These are phyloP conservation scores for Genyomyrus donnyi DNA, from an alignment of 2,113 vertebrate genomes.

Conservation along the genomic window DNA sequence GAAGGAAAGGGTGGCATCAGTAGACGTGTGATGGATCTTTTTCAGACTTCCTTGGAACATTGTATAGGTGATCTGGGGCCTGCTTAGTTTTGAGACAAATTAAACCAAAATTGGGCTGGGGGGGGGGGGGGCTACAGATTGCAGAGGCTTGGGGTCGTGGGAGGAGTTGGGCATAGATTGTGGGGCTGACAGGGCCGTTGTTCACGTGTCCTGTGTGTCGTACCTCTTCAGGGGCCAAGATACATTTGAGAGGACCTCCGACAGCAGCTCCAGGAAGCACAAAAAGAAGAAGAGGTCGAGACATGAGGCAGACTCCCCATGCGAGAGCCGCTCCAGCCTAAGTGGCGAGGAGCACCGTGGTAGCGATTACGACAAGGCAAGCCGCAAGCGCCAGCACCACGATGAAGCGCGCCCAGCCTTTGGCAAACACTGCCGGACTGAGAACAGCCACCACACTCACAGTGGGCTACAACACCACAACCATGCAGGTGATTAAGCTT, in stretches of 20 bases:
- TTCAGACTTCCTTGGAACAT: background rate
- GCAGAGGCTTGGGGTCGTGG: background rate
- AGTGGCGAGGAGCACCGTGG: constrained; percentile 31
- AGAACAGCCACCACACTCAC: background rate
- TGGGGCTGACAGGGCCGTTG: background rate
- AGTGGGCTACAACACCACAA: constrained; percentile 38
- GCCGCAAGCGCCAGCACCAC: constrained; percentile 38
- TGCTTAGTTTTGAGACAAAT: background rate
- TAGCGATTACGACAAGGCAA: constrained; percentile 41
- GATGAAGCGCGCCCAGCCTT: constrained; percentile 33
- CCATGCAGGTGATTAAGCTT: constrained; percentile 41
- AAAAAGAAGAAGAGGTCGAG: constrained; percentile 74
- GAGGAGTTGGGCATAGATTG: background rate
- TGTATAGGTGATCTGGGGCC: background rate
- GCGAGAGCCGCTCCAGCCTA: constrained; percentile 30
- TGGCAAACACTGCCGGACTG: constrained; percentile 27
- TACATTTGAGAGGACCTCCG: constrained; percentile 49
- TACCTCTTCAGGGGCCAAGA: constrained; percentile 54
- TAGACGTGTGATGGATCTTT: background rate
- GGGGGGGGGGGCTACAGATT: background rate
- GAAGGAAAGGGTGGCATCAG: background rate
- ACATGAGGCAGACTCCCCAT: constrained; percentile 47
- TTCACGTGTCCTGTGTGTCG: background rate
- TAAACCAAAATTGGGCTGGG: background rate
- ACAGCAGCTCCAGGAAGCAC: constrained; percentile 62